Base-by-base conservation (phyloP, 2,113 vertebrate genomes). In the Ammodytes dubius region DNA sequence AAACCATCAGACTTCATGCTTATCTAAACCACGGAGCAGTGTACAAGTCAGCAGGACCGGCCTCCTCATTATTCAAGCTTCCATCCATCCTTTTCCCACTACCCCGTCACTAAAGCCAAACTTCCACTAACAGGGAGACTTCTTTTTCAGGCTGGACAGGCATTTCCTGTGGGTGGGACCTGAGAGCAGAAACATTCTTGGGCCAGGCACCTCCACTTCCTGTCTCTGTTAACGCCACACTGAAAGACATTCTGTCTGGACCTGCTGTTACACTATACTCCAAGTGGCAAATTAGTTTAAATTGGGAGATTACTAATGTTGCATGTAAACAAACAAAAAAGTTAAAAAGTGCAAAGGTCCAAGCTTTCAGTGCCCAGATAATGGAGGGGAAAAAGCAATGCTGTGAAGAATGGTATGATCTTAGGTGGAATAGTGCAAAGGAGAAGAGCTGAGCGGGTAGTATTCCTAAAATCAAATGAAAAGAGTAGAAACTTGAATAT, bases 111-210 rank as follows among this genome's bases (percentile, higher is more conserved):
- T 2, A 13, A 60, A 74, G 56, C 81, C 83, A 66, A 72, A 81
- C 27, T 68, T 27, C 61, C 47, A 7, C 75, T 11, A 78, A 77
- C 80, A 67, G 73, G 27, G 61, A 86, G 64, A 68, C 75, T 37
- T 76, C 65, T 83, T 82, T 75, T 83, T 71, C 91, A 74, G 71
- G 73, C 86, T 6, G 89, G 87, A 91, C 88, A 93, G 93, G 92
- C 88, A 94, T 94, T 95, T 95, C 94, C 94, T 93, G 93, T 92
- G 89, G 92, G 91, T 71, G 91, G 91, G 88, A 87, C 71, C 72
- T 80, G 47, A 68, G 83, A 88, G 82, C 84, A 78, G 89, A 92
- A 85, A 89, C 91, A 94, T 92, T 94, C 92, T 93, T 93, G 89
- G 87, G 86, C 87, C 88, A 92, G 88, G 90, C 88, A 93, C 91